phyloP scores from a whole-genome alignment of 2,888 invertebrate species.

The Lysandra bellargus region DNA sequence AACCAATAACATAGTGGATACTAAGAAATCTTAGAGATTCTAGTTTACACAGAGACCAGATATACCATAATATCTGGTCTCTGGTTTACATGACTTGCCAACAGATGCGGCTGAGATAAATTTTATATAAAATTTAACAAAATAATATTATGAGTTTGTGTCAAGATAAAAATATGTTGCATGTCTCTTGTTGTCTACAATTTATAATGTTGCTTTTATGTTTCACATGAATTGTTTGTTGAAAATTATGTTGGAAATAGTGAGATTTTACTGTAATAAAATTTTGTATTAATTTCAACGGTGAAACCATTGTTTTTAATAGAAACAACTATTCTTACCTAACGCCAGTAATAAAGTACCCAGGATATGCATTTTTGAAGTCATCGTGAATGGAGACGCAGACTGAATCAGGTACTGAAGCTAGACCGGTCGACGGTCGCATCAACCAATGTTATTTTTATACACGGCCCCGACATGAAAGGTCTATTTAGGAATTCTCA shows the following conservation, averaged over 20 bases:
- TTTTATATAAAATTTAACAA: too few species aligned
- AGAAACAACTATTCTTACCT: constrained; percentile 52
- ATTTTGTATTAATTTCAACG: neutral
- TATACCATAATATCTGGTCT: too few species aligned
- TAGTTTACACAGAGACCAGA: too few species aligned
- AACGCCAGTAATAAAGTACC: constrained; percentile 51
- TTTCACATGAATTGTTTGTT: neutral
- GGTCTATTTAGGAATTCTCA: constrained; percentile 73
- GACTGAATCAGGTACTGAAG: constrained; percentile 55
- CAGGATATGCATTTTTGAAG: constrained; percentile 49
- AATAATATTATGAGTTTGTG: too few species aligned
- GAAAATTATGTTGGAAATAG: neutral
- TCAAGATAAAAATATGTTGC: too few species aligned
- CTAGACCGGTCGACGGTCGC: constrained; percentile 59
- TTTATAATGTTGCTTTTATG: neutral
- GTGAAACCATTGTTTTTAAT: neutral
- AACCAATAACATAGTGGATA: too few species aligned
- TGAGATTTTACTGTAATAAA: neutral
- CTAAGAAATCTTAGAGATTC: too few species aligned
- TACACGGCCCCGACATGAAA: constrained; percentile 75
- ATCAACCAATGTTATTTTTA: constrained; percentile 76
- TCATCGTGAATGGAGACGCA: constrained; percentile 58
- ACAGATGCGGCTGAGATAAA: too few species aligned
- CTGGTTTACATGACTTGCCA: too few species aligned
- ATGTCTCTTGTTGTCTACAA: too few species aligned